These are phyloP conservation scores for Heteractis magnifica DNA, from an alignment of 92 coral and sea anemone species.

Conservation along the genomic window DNA sequence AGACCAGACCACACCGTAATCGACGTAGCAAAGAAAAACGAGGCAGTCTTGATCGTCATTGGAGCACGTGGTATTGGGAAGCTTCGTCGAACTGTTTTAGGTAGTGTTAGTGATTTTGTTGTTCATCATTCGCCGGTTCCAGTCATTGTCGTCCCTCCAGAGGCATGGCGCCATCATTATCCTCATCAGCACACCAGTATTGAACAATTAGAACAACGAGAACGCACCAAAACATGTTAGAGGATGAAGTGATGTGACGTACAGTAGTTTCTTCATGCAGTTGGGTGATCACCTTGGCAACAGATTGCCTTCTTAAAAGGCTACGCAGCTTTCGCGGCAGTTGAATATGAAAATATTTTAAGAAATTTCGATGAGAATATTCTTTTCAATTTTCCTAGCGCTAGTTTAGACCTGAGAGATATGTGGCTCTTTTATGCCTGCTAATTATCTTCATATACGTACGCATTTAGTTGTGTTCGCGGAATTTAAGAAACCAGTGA, in stretches of 20 bases:
- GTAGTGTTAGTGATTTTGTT: conserved; percentile 47
- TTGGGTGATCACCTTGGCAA: not conserved
- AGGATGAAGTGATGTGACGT: no score
- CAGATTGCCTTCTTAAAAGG: not conserved
- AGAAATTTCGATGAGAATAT: no score
- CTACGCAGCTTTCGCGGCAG: no score
- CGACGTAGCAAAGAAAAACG: conserved; percentile 27
- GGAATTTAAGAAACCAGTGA: no score
- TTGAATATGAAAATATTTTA: no score
- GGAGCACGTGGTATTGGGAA: conserved; percentile 51
- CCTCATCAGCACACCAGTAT: conserved; percentile 8
- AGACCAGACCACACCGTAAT: conserved; percentile 40
- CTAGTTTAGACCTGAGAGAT: no score
- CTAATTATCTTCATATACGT: no score
- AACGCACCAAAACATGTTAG: conserved; percentile 4
- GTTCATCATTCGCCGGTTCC: conserved; percentile 52
- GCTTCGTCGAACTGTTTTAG: conserved; percentile 42
- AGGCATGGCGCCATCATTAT: conserved; percentile 30
- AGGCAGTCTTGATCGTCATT: conserved; percentile 31
- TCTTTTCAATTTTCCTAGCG: no score
- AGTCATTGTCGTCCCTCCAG: conserved; percentile 45
- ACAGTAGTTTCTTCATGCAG: not conserved
- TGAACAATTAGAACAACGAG: not conserved
- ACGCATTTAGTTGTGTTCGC: no score
- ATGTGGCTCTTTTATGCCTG: no score